Percentiles rank a stretch among this genome's conserved stretches.
phyloP scores from a whole-genome alignment of 2,888 invertebrate genomes.

The Drosophila helvetica region DNA sequence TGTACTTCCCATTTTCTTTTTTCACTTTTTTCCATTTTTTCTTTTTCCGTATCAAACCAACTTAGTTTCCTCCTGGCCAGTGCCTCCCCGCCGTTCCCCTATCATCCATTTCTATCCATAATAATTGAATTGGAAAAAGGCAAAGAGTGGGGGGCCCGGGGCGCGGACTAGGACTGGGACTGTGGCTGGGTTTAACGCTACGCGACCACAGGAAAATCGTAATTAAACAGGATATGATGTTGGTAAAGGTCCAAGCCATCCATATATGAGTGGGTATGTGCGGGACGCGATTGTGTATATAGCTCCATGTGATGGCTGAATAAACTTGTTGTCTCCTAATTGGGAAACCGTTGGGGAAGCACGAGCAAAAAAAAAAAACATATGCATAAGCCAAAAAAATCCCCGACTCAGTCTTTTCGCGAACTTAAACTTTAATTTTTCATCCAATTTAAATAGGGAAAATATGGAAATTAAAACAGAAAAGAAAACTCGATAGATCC shows the following conservation, averaged over 20 bases:
- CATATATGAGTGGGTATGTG: slow-evolving; percentile 8
- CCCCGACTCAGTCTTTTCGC: not conserved
- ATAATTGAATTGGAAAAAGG: slow-evolving; percentile 76
- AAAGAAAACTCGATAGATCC: too few species aligned
- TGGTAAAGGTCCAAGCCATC: slow-evolving; percentile 41
- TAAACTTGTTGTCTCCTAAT: slow-evolving; percentile 53
- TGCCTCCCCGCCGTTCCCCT: not conserved
- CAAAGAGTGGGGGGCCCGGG: slow-evolving; percentile 14
- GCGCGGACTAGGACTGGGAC: not conserved
- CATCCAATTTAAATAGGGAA: slow-evolving; percentile 1
- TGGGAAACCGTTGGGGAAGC: slow-evolving; percentile 28
- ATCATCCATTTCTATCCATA: slow-evolving; percentile 50
- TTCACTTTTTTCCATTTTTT: not conserved
- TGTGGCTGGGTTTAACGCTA: slow-evolving; percentile 58
- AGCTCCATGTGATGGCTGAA: slow-evolving; percentile 49
- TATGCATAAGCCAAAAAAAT: not conserved
- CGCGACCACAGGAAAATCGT: slow-evolving; percentile 76
- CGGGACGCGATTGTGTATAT: not conserved
- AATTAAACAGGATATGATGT: slow-evolving; percentile 76
- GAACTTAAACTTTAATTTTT: slow-evolving; percentile 22
- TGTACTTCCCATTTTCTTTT: not conserved
- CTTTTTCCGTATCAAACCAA: slow-evolving; percentile 22
- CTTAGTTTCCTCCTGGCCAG: slow-evolving; percentile 8
- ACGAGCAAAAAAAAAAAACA: not conserved
- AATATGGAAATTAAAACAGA: not conserved